These are phyloP conservation scores for Calameuta filiformis DNA, from an alignment of 2,888 invertebrate species.

Conservation along the genomic window DNA sequence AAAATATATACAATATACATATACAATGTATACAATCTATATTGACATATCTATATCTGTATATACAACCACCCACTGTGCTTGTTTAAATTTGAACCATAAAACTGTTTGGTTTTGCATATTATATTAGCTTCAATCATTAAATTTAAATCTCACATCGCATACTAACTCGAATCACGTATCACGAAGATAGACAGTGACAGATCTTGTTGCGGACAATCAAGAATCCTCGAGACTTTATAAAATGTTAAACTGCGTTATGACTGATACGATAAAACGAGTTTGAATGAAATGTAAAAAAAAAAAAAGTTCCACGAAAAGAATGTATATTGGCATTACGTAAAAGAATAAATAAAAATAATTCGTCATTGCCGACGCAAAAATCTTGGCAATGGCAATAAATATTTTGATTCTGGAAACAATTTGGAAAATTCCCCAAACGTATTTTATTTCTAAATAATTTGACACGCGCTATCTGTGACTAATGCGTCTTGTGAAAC, in stretches of 20 bases:
- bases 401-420: neutral
- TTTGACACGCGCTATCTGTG: neutral
- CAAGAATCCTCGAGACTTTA: neutral
- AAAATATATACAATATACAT: too few relatives aligned
- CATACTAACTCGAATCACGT: too few relatives aligned
- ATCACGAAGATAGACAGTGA: neutral
- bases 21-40: too few relatives aligned
- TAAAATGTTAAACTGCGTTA: neutral
- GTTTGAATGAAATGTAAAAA: neutral
- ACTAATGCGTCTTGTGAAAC: neutral
- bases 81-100: too few relatives aligned
- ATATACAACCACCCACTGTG: neutral
- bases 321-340: neutral
- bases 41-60: neutral
- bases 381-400: neutral
- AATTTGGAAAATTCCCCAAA: neutral
- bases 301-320: neutral
- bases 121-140: neutral
- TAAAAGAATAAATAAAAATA: neutral
- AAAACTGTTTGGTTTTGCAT: neutral
- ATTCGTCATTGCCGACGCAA: neutral
- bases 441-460: neutral
- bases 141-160: too few relatives aligned
- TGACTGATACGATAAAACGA: neutral
- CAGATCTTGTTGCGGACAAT: neutral